phyloP scores from a whole-genome alignment of 2,797 vertebrate genomes.

The Delichon dasypus region DNA sequence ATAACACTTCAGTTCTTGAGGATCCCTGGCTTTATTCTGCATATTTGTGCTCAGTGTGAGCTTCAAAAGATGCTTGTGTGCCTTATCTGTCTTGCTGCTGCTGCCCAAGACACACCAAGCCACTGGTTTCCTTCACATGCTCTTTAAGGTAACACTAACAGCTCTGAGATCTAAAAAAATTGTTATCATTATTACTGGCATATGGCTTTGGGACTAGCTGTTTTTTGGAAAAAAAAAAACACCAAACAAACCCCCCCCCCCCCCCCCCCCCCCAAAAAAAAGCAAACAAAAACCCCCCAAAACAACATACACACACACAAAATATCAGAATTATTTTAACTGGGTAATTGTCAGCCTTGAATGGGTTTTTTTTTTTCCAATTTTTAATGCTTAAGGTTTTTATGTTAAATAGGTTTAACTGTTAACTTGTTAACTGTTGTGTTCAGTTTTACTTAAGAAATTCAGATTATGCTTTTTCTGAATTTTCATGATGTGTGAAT shows the following conservation, averaged over 20 bases:
- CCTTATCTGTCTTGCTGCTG: background rate
- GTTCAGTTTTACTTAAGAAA: background rate
- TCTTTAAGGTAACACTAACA: background rate
- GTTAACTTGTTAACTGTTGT: background rate
- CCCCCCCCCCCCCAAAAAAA: no score
- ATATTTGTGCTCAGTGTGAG: background rate
- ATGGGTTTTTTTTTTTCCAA: background rate
- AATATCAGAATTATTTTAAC: background rate
- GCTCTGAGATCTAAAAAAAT: background rate
- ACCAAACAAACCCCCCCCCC: no score
- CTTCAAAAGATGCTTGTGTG: accelerated
- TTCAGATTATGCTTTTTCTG: background rate
- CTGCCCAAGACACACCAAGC: background rate
- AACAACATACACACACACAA: no score
- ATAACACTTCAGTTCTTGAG: background rate
- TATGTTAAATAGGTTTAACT: background rate
- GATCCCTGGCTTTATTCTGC: background rate
- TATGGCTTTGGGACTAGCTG: background rate
- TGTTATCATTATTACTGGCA: background rate
- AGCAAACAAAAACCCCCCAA: no score
- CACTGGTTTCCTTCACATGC: background rate
- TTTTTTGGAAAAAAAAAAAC: background rate
- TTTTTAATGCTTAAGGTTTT: background rate
- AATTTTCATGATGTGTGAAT: background rate
- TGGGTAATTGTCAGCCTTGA: background rate